Conservation (phyloP, 2,888 invertebrate species). For the Gnatocerus cornutus region DNA sequence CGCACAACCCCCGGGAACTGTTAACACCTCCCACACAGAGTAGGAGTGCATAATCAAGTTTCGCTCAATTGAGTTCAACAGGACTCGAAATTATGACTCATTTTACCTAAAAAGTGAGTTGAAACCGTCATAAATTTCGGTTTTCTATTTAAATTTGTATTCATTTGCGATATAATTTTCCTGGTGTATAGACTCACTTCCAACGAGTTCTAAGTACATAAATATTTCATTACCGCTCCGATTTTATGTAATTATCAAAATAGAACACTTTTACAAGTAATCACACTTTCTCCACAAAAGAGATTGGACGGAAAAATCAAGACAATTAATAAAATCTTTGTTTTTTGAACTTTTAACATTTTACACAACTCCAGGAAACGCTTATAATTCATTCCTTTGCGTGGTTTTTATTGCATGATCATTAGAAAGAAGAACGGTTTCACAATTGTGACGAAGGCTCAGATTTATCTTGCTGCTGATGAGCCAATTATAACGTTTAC, state of each 20-base stretch:
- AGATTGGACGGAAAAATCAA: conserved; percentile 19
- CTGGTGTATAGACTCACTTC: background rate
- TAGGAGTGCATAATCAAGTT: too few species aligned
- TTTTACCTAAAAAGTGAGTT: too few species aligned
- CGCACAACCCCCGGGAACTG: too few species aligned
- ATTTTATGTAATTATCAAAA: conserved; percentile 32
- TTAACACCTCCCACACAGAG: too few species aligned
- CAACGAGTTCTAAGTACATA: conserved; percentile 3
- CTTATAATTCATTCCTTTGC: background rate
- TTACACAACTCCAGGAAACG: conserved; percentile 4
- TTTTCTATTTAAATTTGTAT: too few species aligned
- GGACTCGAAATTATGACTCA: too few species aligned
- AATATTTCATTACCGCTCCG: background rate
- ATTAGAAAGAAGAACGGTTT: background rate
- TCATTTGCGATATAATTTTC: too few species aligned
- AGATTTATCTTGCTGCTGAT: too few species aligned
- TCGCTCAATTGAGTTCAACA: too few species aligned
- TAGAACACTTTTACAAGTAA: conserved; percentile 26
- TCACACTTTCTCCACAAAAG: conserved; percentile 29
- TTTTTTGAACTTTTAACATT: conserved; percentile 13
- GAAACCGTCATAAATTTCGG: too few species aligned
- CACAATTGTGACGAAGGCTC: background rate
- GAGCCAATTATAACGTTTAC: background rate
- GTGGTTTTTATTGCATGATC: background rate
- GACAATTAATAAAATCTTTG: conserved; percentile 8